Conservation (phyloP, 2,888 invertebrate genomes). For the Heliconius sara region DNA sequence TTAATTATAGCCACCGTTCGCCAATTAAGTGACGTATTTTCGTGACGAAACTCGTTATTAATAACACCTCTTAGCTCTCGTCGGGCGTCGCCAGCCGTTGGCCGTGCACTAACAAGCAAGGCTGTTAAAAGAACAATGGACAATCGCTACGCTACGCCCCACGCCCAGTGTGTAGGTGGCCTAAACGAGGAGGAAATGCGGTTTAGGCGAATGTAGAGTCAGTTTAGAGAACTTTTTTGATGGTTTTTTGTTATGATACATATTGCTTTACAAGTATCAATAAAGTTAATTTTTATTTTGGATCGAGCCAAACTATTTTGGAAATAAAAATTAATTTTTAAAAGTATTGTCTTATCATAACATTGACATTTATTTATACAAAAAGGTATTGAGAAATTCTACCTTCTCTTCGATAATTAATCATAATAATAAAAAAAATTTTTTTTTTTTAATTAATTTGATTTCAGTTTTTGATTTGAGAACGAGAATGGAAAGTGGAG, state of each 20-base stretch:
- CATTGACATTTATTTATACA: no score
- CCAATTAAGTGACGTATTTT: conserved; percentile 64
- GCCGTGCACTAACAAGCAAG: conserved; percentile 74
- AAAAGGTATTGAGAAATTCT: no score
- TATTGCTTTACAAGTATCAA: not conserved
- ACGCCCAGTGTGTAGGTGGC: conserved; percentile 52
- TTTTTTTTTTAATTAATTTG: no score
- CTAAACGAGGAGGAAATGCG: conserved; percentile 45
- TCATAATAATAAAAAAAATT: no score
- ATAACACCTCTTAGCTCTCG: conserved; percentile 66
- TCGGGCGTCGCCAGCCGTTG: conserved; percentile 56
- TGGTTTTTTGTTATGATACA: not conserved
- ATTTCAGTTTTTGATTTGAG: no score
- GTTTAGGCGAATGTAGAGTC: not conserved
- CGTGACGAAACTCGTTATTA: conserved; percentile 69
- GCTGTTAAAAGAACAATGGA: conserved; percentile 83
- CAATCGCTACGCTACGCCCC: conserved; percentile 65
- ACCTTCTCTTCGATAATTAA: no score
- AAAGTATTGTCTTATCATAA: no score
- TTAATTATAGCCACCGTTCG: conserved; percentile 53
- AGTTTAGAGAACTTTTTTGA: not conserved
- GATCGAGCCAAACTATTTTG: not conserved
- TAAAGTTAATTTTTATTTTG: not conserved
- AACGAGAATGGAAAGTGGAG: no score
- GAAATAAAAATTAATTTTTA: no score